Evolutionary conservation across 2,888 invertebrate genomes (phyloP), one percentile per base, ranked within the genome.

Genomic region (Osmoderma eremita): DNA sequence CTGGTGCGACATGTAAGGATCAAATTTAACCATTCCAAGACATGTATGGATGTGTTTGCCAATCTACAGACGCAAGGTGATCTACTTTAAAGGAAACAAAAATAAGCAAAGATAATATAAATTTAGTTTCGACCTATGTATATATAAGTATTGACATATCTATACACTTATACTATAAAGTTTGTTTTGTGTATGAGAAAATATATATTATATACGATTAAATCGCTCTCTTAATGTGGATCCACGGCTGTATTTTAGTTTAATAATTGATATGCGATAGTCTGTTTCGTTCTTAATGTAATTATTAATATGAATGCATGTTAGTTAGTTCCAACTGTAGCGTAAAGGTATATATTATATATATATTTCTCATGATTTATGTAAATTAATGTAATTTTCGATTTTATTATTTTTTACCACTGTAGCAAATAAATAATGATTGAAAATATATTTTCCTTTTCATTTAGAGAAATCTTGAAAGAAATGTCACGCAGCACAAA

Each of bases 321-420:
- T 78, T 81, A 80, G 80, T 79, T 80, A 79, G 63, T 68, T 65
- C 49, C 53, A 68, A 68, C 58, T 49, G 65, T 68, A 68, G 68
- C 67, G 67, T 72, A 72, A 67, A 68, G 67, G 70, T 70, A 70
- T 65, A 70, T 68, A 69, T 70, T 68, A 68, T 71, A 71, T 70
- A 70, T 67, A 71, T 75, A 77, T 79, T 79, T 78, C 79, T 79
- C 74, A 71, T 70, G 73, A 78, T 78, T 61, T 79, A 71, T 80
- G 80, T 80, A 80, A 77, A 77, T 80, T 80, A 80, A 79, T 80
- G 80, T 81, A 81, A 72, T 72, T 80, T 79, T 80, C 80, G 78
- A 80, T 81, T 81, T 80, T 80, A 81, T 81, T 81, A 80, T 81
- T 81, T 81, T 81, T 80, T 81, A 81, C 81, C 81, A 81, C 80